phyloP scores from a whole-genome alignment of 2,113 vertebrate species.

The Macroglossus sobrinus region DNA sequence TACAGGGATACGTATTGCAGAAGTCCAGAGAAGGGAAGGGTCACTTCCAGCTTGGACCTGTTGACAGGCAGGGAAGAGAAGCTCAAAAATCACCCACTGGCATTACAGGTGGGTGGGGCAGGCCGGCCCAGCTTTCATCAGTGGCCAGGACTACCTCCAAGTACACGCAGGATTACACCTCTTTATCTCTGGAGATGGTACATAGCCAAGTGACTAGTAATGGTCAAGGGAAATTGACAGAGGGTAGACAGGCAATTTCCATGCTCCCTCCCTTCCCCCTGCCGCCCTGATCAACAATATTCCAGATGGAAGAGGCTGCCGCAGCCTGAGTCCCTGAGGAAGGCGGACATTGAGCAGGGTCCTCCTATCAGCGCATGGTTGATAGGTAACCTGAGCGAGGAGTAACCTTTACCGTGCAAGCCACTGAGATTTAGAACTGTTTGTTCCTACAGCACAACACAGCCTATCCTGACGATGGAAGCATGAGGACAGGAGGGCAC shows the following conservation, averaged over 20 bases:
- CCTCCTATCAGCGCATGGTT: not conserved
- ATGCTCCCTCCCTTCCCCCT: not conserved
- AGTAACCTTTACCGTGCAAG: not conserved
- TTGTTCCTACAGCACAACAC: not conserved
- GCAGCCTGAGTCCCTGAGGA: not conserved
- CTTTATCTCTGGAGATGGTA: not conserved
- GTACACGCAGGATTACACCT: not conserved
- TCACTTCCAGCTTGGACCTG: not conserved
- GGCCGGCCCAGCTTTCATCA: not conserved
- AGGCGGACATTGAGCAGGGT: not conserved
- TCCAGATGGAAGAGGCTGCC: not conserved
- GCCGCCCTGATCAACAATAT: not conserved
- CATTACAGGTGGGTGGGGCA: fast-evolving
- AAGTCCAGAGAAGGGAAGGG: not conserved
- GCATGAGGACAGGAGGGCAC: not conserved
- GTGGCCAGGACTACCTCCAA: not conserved
- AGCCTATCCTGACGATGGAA: fast-evolving
- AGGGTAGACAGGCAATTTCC: not conserved
- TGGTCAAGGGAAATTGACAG: not conserved
- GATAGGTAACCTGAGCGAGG: not conserved
- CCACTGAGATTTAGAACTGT: not conserved
- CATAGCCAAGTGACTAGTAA: not conserved
- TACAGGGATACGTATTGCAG: not conserved
- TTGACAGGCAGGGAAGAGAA: not conserved
- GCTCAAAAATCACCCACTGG: not conserved